phyloP scores from a whole-genome alignment of 2,797 vertebrate species.

The Denticeps clupeoides region DNA sequence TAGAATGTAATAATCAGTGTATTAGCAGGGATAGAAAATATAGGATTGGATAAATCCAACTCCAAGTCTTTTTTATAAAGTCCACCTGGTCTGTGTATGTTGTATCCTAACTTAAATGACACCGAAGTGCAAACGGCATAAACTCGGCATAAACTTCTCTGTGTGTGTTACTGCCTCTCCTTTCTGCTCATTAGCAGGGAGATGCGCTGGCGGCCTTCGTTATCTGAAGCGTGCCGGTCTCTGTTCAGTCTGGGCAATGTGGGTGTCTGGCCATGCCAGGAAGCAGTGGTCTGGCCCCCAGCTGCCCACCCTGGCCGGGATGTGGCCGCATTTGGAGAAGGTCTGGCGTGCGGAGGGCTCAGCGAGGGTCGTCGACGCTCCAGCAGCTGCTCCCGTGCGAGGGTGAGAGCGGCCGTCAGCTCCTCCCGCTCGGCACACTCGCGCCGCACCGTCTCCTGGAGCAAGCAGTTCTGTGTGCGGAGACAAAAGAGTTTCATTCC shows the following conservation, averaged over 20 bases:
- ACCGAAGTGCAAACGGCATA: too few relatives aligned
- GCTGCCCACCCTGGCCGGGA: conserved; percentile 14
- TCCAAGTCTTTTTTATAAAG: too few relatives aligned
- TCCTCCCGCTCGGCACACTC: conserved; percentile 83
- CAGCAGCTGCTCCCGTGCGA: conserved; percentile 64
- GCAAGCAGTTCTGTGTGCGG: conserved; percentile 59
- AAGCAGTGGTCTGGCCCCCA: conserved; percentile 10
- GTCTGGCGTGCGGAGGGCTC: too few relatives aligned
- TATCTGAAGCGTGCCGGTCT: conserved; percentile 23
- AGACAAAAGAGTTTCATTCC: too few relatives aligned
- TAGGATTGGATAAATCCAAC: too few relatives aligned
- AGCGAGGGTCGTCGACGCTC: conserved; percentile 42
- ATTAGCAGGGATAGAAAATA: too few relatives aligned
- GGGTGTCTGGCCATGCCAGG: conserved; percentile 22
- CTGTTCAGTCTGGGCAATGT: conserved; percentile 37
- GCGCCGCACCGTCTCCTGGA: conserved; percentile 76
- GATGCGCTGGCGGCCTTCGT: conserved; percentile 39
- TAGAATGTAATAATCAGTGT: too few relatives aligned
- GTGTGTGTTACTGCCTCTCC: conserved; percentile 33
- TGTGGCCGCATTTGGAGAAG: too few relatives aligned
- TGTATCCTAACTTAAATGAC: too few relatives aligned
- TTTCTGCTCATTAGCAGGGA: conserved; percentile 33
- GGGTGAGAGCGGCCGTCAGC: conserved; percentile 70
- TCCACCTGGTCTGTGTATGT: too few relatives aligned
- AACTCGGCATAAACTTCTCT: too few relatives aligned